Conservation (phyloP, 2,113 vertebrate genomes). For the Xyliphius kryptos region DNA sequence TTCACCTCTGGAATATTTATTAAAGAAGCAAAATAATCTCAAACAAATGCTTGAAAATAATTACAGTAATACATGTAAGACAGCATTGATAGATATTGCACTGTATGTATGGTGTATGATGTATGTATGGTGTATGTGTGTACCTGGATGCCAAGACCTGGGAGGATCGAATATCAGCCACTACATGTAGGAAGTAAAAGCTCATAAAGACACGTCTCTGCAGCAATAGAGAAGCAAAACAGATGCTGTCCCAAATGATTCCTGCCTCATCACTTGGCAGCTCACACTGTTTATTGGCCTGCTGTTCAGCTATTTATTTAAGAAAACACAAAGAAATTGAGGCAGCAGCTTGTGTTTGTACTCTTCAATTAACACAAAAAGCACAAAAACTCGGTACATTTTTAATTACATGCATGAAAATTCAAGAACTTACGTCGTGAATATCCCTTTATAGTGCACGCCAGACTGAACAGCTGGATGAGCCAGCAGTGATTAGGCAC, state of each 20-base stretch:
- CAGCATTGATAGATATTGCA: too few relatives aligned
- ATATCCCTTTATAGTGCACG: slow-evolving; percentile 94
- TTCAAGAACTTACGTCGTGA: slow-evolving; percentile 35
- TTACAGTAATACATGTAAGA: too few relatives aligned
- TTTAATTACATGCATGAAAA: too few relatives aligned
- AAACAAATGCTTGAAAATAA: too few relatives aligned
- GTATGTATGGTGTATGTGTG: slow-evolving; percentile 10
- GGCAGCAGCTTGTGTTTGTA: too few relatives aligned
- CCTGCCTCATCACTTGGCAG: slow-evolving; percentile 87
- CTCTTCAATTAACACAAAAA: too few relatives aligned
- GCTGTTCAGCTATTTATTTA: slow-evolving; percentile 57
- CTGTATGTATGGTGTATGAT: too few relatives aligned
- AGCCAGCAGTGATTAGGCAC: slow-evolving; percentile 84
- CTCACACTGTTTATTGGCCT: slow-evolving; percentile 68
- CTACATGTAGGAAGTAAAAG: slow-evolving; percentile 96
- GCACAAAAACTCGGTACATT: too few relatives aligned
- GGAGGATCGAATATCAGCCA: slow-evolving; percentile 93
- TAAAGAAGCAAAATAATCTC: neutral
- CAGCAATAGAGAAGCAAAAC: slow-evolving; percentile 91
- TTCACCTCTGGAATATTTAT: too few relatives aligned
- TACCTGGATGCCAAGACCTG: slow-evolving; percentile 96
- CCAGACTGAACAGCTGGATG: slow-evolving; percentile 89
- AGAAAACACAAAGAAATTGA: neutral
- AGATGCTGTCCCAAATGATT: slow-evolving; percentile 99
- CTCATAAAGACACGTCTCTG: slow-evolving; percentile 98